Percentiles rank a stretch among this genome's conserved stretches.
These are phyloP conservation scores for Hycleus phaleratus DNA, from an alignment of 1,140 invertebrate genomes.

Conservation along the genomic window DNA sequence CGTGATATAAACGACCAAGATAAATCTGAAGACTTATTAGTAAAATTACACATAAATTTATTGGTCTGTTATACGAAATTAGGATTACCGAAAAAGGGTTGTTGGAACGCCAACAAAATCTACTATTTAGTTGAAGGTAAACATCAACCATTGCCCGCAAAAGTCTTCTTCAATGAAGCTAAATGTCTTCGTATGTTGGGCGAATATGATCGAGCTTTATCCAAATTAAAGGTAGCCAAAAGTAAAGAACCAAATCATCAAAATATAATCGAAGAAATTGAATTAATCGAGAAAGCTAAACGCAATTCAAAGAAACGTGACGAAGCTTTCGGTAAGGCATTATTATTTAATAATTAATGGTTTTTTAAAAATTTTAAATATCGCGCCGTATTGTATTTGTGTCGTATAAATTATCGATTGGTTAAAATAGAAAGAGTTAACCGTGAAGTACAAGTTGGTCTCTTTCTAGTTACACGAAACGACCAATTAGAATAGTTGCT, in stretches of 20 bases:
- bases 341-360: no score
- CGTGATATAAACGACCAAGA: slow-evolving; percentile 52
- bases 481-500: no score
- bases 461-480: no score
- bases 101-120: slow-evolving; percentile 45
- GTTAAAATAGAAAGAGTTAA: no score
- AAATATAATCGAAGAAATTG: slow-evolving; percentile 39
- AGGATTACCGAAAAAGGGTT: slow-evolving; percentile 47
- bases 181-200: slow-evolving; percentile 48
- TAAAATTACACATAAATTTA: slow-evolving; percentile 60
- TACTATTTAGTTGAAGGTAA: slow-evolving; percentile 38
- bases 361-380: no score
- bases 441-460: no score
- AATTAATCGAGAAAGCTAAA: slow-evolving; percentile 3
- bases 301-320: neutral
- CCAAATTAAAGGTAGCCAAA: slow-evolving; percentile 40
- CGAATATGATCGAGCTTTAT: slow-evolving; percentile 38
- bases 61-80: slow-evolving; percentile 58
- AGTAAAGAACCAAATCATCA: slow-evolving; percentile 41
- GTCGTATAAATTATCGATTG: no score
- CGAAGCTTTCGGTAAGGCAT: no score
- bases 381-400: no score
- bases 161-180: slow-evolving; percentile 49
- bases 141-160: slow-evolving; percentile 45
- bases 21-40: slow-evolving; percentile 48